Evolutionary conservation across 2,888 invertebrate genomes (phyloP).

Genomic region (Hybos culiciformis): DNA sequence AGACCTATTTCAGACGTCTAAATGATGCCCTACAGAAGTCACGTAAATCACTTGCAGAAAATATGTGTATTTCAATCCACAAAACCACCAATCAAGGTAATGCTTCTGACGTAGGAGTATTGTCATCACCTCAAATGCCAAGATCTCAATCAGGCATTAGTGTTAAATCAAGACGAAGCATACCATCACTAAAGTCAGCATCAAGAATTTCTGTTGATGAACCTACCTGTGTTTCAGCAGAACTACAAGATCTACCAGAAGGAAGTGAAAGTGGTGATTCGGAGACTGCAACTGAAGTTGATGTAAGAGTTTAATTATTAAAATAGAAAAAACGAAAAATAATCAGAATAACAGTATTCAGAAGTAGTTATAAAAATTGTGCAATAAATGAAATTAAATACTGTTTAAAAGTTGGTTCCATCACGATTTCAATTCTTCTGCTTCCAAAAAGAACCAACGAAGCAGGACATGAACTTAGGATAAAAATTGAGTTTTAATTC

Average conservation of each 20-base stretch:
- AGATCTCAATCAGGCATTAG: conserved; percentile 40
- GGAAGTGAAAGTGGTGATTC: conserved; percentile 47
- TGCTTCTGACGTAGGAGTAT: conserved; percentile 22
- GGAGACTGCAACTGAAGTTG: conserved; percentile 58
- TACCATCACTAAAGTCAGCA: conserved; percentile 36
- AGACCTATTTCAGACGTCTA: conserved; percentile 25
- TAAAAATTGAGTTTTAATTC: no score
- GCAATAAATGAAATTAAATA: no score
- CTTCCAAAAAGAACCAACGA: no score
- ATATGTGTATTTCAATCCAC: conserved; percentile 24
- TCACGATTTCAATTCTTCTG: no score
- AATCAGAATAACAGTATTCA: no score
- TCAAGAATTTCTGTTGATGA: conserved; percentile 43
- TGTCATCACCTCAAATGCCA: conserved; percentile 34
- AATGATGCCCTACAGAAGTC: conserved; percentile 35
- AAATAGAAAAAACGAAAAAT: no score
- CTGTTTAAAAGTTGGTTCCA: no score
- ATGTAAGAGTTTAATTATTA: conserved; percentile 40
- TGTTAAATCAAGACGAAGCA: conserved; percentile 41
- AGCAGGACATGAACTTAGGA: no score
- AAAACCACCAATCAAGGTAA: conserved; percentile 17
- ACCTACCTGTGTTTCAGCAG: conserved; percentile 35
- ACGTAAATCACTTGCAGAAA: conserved; percentile 34
- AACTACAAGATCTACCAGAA: conserved; percentile 41
- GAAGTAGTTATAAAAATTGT: no score